Evolutionary conservation across 2,888 invertebrate species (phyloP).

Genomic region (Caenorhabditis sp.): DNA sequence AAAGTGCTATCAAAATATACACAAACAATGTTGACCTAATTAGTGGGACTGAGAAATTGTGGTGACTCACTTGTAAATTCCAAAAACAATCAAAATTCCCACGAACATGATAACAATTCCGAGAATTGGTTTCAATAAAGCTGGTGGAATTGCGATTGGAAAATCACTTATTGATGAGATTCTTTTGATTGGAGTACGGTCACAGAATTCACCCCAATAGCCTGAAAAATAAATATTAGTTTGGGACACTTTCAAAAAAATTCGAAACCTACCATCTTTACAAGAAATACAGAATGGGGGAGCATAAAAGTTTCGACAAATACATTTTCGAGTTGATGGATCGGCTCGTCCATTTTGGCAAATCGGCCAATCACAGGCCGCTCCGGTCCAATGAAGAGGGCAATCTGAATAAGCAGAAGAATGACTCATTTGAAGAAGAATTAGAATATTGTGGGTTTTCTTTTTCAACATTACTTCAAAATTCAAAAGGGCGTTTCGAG

Average conservation of each 20-base stretch:
- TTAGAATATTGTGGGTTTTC: neutral
- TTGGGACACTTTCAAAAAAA: neutral
- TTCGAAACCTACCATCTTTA: slow-evolving; percentile 20
- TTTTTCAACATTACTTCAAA: too few species aligned
- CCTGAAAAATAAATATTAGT: slow-evolving; percentile 16
- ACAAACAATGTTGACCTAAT: too few species aligned
- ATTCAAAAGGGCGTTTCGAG: too few species aligned
- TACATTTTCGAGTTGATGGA: slow-evolving; percentile 33
- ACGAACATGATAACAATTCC: slow-evolving; percentile 16
- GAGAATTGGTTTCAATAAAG: slow-evolving; percentile 31
- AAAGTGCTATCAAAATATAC: too few species aligned
- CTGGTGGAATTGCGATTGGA: slow-evolving; percentile 36
- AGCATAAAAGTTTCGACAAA: slow-evolving; percentile 34
- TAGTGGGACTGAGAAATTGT: too few species aligned
- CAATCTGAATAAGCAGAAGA: slow-evolving; percentile 25
- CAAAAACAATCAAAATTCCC: slow-evolving; percentile 9
- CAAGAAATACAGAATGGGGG: slow-evolving; percentile 44
- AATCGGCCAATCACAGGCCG: slow-evolving; percentile 46
- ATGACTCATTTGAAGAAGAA: neutral
- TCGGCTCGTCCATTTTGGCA: slow-evolving; percentile 38
- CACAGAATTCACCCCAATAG: slow-evolving; percentile 44
- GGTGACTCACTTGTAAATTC: slow-evolving; percentile 16
- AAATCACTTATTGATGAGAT: slow-evolving; percentile 27
- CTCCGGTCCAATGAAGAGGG: slow-evolving; percentile 42
- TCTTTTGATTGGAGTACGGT: slow-evolving; percentile 33